These are phyloP conservation scores for Drosophila yakuba DNA, from an alignment of 1,140 invertebrate genomes.

Conservation along the genomic window DNA sequence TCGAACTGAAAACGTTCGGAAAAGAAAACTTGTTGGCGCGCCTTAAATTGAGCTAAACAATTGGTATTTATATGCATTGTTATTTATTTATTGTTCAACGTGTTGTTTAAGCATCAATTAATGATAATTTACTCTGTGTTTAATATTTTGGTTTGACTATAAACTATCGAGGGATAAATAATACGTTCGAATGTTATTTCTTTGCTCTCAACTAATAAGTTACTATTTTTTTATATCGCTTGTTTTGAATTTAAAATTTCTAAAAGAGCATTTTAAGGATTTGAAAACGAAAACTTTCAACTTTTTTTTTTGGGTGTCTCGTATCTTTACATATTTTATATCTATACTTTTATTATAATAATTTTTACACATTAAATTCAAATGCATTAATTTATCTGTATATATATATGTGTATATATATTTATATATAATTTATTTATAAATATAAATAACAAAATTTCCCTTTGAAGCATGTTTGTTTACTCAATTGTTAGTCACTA, in stretches of 20 bases:
- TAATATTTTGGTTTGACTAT: conserved; percentile 38
- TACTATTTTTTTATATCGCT: conserved; percentile 33
- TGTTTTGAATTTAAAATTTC: conserved; percentile 24
- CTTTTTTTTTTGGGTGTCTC: conserved; percentile 60
- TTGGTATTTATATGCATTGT: conserved; percentile 31
- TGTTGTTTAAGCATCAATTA: conserved; percentile 47
- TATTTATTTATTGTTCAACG: conserved; percentile 37
- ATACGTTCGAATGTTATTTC: conserved; percentile 38
- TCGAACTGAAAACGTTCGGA: conserved; percentile 27
- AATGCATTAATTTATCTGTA: conserved; percentile 68
- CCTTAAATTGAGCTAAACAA: conserved; percentile 51
- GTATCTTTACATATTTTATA: conserved; percentile 67
- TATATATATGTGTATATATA: conserved; percentile 57
- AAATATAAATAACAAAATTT: conserved; percentile 83
- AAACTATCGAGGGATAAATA: conserved; percentile 46
- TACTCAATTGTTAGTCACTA: conserved; percentile 47
- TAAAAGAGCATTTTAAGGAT: conserved; percentile 23
- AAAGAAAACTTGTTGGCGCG: conserved; percentile 49
- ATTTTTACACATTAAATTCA: conserved; percentile 66
- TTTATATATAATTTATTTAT: conserved; percentile 74
- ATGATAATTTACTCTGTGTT: conserved; percentile 42
- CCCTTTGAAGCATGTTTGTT: conserved; percentile 64
- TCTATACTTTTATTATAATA: conserved; percentile 62
- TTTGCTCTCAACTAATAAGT: conserved; percentile 42
- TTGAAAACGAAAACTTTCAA: conserved; percentile 38